These are phyloP conservation scores for Petrocephalus zakoni DNA, from an alignment of 2,113 vertebrate genomes.

Conservation along the genomic window DNA sequence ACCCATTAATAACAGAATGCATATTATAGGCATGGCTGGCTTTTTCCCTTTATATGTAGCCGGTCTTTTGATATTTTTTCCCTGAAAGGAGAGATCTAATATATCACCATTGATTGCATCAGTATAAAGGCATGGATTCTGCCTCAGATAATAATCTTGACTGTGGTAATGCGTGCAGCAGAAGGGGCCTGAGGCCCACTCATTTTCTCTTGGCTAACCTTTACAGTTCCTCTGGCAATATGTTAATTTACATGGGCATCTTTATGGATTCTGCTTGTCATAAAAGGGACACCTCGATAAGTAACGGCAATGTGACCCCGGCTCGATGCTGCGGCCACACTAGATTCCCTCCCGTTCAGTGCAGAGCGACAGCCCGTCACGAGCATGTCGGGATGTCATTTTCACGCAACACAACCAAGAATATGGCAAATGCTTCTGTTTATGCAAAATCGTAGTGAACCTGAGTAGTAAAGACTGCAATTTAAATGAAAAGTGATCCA, in stretches of 20 bases:
- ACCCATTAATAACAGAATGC: not conserved
- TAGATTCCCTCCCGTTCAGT: not conserved
- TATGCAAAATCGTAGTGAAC: not conserved
- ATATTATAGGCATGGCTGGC: not conserved
- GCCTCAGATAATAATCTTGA: not conserved
- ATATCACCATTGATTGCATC: not conserved
- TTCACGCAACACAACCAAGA: not conserved
- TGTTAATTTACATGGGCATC: not conserved
- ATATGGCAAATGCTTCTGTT: not conserved
- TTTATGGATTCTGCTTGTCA: not conserved
- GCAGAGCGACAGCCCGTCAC: not conserved
- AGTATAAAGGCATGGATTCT: not conserved
- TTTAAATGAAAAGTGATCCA: not conserved
- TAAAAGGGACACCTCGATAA: not conserved
- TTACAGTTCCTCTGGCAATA: not conserved
- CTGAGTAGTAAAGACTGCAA: not conserved
- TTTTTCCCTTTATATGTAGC: not conserved
- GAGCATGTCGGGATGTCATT: not conserved
- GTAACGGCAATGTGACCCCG: not conserved
- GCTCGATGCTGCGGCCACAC: not conserved
- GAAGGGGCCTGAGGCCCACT: not conserved
- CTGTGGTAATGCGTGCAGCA: not conserved
- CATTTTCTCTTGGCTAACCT: not conserved
- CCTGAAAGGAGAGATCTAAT: not conserved
- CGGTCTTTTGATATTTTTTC: not conserved